Conservation (phyloP, 1,140 invertebrate genomes). For the Drosophila lacertosa region DNA sequence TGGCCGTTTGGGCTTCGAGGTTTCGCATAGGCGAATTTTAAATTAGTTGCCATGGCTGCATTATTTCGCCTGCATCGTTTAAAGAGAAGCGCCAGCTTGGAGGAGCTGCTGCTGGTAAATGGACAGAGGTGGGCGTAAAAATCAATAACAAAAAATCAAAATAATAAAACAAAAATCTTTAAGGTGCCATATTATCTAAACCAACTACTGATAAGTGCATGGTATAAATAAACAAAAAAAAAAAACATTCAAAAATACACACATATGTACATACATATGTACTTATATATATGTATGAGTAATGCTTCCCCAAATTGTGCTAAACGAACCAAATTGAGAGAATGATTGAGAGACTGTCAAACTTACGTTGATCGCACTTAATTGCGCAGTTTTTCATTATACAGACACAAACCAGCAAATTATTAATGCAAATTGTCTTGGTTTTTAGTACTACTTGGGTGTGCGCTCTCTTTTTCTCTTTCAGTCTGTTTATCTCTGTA, state of each 20-base stretch:
- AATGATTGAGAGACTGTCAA: slow-evolving; percentile 30
- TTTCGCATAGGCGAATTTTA: background rate
- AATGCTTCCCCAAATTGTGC: slow-evolving; percentile 30
- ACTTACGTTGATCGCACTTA: slow-evolving; percentile 42
- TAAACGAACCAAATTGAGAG: slow-evolving; percentile 31
- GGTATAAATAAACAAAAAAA: slow-evolving; percentile 45
- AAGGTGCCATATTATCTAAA: slow-evolving; percentile 20
- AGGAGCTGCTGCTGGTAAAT: background rate
- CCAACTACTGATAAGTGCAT: slow-evolving; percentile 19
- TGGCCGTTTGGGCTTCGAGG: background rate
- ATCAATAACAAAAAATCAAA: slow-evolving; percentile 1
- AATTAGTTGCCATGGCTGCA: slow-evolving; percentile 1
- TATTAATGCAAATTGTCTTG: slow-evolving; percentile 54
- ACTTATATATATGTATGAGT: slow-evolving; percentile 19
- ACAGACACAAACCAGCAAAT: slow-evolving; percentile 32
- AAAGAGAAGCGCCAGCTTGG: slow-evolving; percentile 1
- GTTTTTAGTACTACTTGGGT: slow-evolving; percentile 15
- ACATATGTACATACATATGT: background rate
- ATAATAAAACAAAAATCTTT: slow-evolving; percentile 5
- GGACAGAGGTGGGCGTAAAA: slow-evolving; percentile 1
- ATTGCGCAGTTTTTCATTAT: slow-evolving; percentile 45
- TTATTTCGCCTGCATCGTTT: background rate
- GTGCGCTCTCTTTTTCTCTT: slow-evolving; percentile 14
- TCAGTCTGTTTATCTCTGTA: slow-evolving; percentile 27
- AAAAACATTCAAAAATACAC: slow-evolving; percentile 11